Evolutionary conservation across 2,797 vertebrate genomes (phyloP), one percentile per base, ranked within the genome.

Genomic region (Gastrophryne carolinensis): DNA sequence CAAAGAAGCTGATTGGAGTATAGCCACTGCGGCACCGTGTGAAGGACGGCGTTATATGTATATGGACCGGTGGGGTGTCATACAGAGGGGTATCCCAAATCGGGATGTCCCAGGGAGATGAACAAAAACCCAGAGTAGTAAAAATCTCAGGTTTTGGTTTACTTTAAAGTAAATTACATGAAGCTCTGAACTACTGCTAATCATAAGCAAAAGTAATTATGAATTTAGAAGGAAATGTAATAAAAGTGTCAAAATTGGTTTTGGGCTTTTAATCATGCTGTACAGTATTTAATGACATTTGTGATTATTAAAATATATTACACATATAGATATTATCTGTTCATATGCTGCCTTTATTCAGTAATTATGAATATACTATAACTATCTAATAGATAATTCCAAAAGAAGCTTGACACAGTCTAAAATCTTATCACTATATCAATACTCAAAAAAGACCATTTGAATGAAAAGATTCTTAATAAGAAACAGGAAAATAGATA

Each of bases 291-390:
- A 47, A 19, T 56, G 53, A 30, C 53, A 56, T 56, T 56, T 47
- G 44, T 47, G 44, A 47, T 21, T 56, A 56, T 30, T 29, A 56
- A 56, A 8, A 56, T 56, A 56, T 56, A 56, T 56, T 56, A 29
- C 30, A 56, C 53, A 30, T 56, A 19, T 47, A 47, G 44, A 47
- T 21, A 47, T 47, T 47, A 30, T 15, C 15, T 56, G 26, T 19
- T 6, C 13, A 56, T 27, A 29, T 56, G 53, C 26, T 56, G 53
- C 27, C 26, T 17, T 56, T 56, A 30, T 30, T 15, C 17, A 29
- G 23, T 56, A 56, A 56, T 56, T 27, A 29, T 56, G 26, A 30
- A 54, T 54, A 54, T 29, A 4, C 13, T 7, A 54, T 54, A 15
- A 23, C 23, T 56, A 27, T 56, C 26, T 56, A 56, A 56, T 56